Percentiles rank a stretch among this genome's conserved stretches.
These are phyloP conservation scores for Pseudomyrmex dendroicus DNA, from an alignment of 1,140 invertebrate species.

Conservation along the genomic window DNA sequence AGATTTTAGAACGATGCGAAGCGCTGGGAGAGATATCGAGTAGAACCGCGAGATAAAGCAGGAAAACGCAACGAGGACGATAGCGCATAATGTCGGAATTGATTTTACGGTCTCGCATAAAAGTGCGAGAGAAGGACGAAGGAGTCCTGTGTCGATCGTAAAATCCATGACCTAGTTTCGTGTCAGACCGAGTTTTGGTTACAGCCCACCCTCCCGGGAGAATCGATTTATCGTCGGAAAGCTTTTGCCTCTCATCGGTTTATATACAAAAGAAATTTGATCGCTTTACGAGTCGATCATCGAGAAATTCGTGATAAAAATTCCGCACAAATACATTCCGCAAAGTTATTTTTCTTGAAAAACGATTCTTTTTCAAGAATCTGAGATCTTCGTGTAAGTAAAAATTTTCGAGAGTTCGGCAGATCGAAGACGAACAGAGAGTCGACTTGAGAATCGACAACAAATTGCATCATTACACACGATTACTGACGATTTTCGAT, in stretches of 20 bases:
- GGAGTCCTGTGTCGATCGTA: slow-evolving; percentile 41
- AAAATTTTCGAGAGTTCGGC: not conserved
- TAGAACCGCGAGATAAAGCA: slow-evolving; percentile 52
- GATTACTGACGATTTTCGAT: not conserved
- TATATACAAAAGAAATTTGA: not conserved
- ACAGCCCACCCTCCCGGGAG: not conserved
- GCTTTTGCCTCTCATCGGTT: not conserved
- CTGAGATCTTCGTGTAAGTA: no score
- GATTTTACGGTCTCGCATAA: slow-evolving; percentile 68
- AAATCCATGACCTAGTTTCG: slow-evolving; percentile 58
- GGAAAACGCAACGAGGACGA: slow-evolving; percentile 21
- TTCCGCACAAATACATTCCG: not conserved
- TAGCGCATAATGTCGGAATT: slow-evolving; percentile 57
- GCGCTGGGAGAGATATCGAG: slow-evolving; percentile 39
- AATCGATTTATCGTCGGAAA: slow-evolving; percentile 23
- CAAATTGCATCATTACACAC: slow-evolving; percentile 1
- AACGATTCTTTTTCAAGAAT: not conserved
- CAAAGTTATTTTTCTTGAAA: not conserved
- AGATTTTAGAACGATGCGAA: slow-evolving; percentile 2
- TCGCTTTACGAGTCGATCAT: not conserved
- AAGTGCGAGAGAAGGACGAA: not conserved
- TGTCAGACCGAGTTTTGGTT: slow-evolving; percentile 11
- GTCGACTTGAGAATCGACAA: not conserved
- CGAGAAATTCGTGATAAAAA: not conserved
- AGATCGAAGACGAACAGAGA: no score